Percentiles rank a stretch among this genome's conserved stretches.
phyloP scores from a whole-genome alignment of 1,140 invertebrate genomes.

The Cherax destructor region DNA sequence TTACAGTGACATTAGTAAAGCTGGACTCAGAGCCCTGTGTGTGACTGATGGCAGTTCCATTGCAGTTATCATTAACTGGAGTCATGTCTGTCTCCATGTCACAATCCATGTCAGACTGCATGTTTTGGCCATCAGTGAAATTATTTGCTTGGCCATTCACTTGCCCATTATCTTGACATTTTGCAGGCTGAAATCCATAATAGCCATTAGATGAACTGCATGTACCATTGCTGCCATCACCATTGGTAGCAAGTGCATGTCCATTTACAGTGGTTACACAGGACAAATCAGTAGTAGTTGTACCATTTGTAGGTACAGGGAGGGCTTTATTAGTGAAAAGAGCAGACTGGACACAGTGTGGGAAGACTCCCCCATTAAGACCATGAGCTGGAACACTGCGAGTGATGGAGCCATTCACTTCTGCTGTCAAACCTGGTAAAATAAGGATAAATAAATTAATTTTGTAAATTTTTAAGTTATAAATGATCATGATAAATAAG shows the following conservation, averaged over 20 bases:
- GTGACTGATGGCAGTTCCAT: conserved; percentile 19
- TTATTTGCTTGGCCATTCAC: conserved; percentile 28
- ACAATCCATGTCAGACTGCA: conserved; percentile 27
- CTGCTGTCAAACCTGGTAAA: not conserved
- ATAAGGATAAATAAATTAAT: not conserved
- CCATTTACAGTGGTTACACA: not conserved
- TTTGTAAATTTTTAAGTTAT: not conserved
- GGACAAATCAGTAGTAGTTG: not conserved
- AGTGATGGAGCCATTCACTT: conserved; percentile 24
- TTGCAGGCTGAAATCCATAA: conserved; percentile 59
- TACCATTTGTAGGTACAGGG: not conserved
- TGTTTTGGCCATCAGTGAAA: not conserved
- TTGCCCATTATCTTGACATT: not conserved
- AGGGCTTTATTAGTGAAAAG: conserved; percentile 33
- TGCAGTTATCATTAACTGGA: conserved; percentile 6
- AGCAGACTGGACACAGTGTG: conserved; percentile 18
- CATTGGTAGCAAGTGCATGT: conserved; percentile 13
- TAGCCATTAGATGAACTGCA: conserved; percentile 58
- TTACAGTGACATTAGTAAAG: not conserved
- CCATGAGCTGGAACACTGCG: conserved; percentile 58
- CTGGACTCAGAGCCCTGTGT: not conserved
- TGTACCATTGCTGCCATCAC: not conserved
- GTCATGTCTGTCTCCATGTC: conserved; percentile 54
- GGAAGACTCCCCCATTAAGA: conserved; percentile 62
- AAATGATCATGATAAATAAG: too few species aligned